phyloP scores from a whole-genome alignment of 1,140 invertebrate species.

The Centruroides vittatus region DNA sequence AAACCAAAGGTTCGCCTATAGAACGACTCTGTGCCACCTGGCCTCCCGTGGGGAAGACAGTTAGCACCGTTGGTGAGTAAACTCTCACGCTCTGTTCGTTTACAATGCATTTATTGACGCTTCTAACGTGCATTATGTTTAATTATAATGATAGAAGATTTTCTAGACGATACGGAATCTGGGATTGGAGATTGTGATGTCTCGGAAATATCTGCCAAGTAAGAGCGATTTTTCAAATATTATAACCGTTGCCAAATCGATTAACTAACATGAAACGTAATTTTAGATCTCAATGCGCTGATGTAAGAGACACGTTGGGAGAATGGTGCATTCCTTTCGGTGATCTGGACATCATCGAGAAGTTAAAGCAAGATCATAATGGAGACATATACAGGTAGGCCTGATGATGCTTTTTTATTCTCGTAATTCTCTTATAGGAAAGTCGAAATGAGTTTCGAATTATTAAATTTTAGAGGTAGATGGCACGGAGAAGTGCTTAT shows the following conservation, averaged over 20 bases:
- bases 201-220: background rate
- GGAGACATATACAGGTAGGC: constrained; percentile 29
- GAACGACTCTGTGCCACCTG: constrained; percentile 13
- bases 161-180: background rate
- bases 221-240: background rate
- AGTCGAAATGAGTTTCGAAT: no score
- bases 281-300: background rate
- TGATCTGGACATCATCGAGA: constrained; percentile 27
- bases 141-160: background rate
- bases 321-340: constrained; percentile 31
- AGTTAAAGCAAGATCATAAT: constrained; percentile 24
- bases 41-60: constrained; percentile 8
- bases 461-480: constrained; percentile 24
- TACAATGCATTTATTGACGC: no score
- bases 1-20: constrained; percentile 4
- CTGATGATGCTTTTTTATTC: no score
- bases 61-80: constrained; percentile 6
- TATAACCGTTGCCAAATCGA: background rate
- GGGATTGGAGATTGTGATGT: background rate
- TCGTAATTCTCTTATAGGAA: no score
- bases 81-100: no score
- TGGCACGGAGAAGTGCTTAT: constrained; percentile 38
- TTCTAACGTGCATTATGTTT: no score
- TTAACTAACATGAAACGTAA: background rate
- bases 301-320: constrained; percentile 5